Base-by-base conservation (phyloP, 1,140 invertebrate genomes). In the Camponotus vicinus region DNA sequence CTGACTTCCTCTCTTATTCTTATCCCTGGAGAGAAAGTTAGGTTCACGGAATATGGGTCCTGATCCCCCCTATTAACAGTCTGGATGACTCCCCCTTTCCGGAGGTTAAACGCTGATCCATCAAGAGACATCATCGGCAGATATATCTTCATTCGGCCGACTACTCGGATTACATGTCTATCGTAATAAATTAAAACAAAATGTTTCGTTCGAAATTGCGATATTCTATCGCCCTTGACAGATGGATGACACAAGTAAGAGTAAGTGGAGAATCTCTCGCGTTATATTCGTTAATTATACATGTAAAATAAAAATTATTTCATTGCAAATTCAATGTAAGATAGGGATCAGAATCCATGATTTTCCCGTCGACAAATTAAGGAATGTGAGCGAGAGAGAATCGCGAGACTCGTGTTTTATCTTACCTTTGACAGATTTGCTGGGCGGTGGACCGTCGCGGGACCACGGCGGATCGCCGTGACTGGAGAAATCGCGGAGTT, bases 391-490 rank as follows among this genome's bases (percentile, higher is more conserved):
- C 18, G 15, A 70, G 49, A 15, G 32, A 8, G 15, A 70, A 27
- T 71, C 18, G 32, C 18, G 45, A 27, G 27, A 52, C 15, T 64
- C 27, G 49, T 55, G 18, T 8, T 40, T 76, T 57, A 18, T 49
- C 96, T 96, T 95, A 98, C 98, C 97, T 98, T 99, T 99, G 83
- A 98, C 95, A 71, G 96, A 96, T 96, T 98, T 98, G 93, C 97
- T 97, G 59, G 97, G 96, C 15, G 96, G 97, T 86, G 97, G 97
- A 27, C 96, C 96, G 91, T 98, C 98, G 34, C 97, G 95, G 86
- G 96, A 98, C 99, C 99, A 99, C 92, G 98, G 98, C 15, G 98
- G 98, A 93, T 99, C 98, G 0, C 99, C 99, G 94, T 99, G 98
- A 15, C 97, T 97, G 27, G 98, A 98, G 95, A 99, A 99, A 94